Evolutionary conservation across 1,140 invertebrate species (phyloP), one percentile per base, ranked within the genome.

Genomic region (Rhagoletis pomonella): DNA sequence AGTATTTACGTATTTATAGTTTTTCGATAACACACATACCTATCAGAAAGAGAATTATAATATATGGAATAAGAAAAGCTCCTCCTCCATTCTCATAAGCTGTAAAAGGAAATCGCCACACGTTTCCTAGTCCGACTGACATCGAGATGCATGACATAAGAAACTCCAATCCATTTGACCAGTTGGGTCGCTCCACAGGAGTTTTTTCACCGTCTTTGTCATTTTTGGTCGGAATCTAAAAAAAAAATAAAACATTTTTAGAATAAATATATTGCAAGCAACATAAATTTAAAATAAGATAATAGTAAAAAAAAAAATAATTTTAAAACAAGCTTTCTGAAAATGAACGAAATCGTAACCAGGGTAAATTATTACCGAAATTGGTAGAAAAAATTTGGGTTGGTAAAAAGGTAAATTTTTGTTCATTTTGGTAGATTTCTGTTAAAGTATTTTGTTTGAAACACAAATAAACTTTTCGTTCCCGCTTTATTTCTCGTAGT

Each of bases 91-190:
- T 97, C 89, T 97, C 95, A 90, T 97, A 97, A 44, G 96, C 97
- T 1, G 96, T 95, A 89, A 97, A 98, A 0, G 97, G 97, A 93
- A 98, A 98, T 39, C 92, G 73, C 92, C 91, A 93, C 47, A 93
- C 89, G 67, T 93, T 93, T 19, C 97, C 97, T 47, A 98, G 94
- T 1, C 97, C 97, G 3, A 98, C 97, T 0, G 97, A 98, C 87
- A 98, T 97, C 55, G 97, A 96, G 85, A 98, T 97, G 90, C 97
- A 97, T 1, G 97, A 97, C 94, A 98, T 96, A 0, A 98, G 93
- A 90, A 98, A 98, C 90, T 98, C 97, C 2, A 97, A 90, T 86
- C 97, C 95, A 90, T 96, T 97, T 10, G 95, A 95, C 98, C 98
- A 98, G 91, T 96, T 96, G 1, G 95, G 95, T 64, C 97, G 93